Percentiles rank a stretch among this genome's conserved stretches.
These are phyloP conservation scores for Oncorhynchus masou DNA, from an alignment of 2,113 vertebrate genomes.

Conservation along the genomic window DNA sequence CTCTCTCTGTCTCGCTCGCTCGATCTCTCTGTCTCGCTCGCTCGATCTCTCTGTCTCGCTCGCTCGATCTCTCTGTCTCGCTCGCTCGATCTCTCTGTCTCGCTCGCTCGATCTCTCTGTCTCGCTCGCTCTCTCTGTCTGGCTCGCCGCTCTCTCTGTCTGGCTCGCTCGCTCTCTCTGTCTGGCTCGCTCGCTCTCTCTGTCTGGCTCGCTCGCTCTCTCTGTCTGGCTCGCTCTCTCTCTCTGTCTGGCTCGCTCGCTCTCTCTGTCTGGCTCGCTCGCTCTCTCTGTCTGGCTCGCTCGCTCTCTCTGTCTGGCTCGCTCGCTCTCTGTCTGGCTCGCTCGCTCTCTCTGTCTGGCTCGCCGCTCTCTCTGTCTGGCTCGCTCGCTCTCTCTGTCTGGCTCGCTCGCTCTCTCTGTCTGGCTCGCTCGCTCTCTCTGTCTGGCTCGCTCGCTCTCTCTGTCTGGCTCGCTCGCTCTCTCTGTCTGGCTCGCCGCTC, in stretches of 20 bases:
- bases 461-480: neutral
- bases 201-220: neutral
- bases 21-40: neutral
- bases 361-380: neutral
- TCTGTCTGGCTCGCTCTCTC: neutral
- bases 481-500: neutral
- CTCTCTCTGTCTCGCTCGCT: conserved; percentile 1
- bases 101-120: neutral
- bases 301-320: neutral
- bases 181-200: neutral
- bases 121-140: neutral
- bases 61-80: neutral
- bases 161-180: neutral
- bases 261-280: neutral
- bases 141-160: neutral
- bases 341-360: neutral
- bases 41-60: neutral
- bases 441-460: no score
- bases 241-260: no score
- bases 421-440: no score
- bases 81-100: no score
- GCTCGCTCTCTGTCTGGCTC: neutral
- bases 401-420: no score
- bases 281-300: neutral
- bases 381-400: neutral